These are phyloP conservation scores for Microcaecilia unicolor DNA, from an alignment of 2,797 vertebrate species.

Conservation along the genomic window DNA sequence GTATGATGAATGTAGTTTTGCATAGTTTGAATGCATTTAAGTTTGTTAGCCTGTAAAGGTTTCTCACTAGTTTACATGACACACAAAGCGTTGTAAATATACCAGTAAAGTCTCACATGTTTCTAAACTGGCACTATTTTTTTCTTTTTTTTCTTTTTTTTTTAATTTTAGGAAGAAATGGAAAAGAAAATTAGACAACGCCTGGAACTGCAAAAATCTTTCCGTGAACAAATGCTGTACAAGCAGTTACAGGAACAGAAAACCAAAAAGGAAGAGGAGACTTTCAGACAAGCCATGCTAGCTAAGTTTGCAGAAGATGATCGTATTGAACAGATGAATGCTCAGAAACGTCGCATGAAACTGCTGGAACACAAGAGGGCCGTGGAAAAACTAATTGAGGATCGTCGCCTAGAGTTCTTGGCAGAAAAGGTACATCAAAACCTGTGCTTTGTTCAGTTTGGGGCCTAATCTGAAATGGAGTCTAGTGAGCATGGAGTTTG, in stretches of 20 bases:
- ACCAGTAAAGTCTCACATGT: too few relatives aligned
- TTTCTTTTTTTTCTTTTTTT: too few relatives aligned
- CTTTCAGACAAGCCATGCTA: conserved; percentile 63
- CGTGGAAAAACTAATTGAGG: conserved; percentile 74
- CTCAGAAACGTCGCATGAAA: conserved; percentile 77
- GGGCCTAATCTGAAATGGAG: neutral
- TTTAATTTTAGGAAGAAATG: conserved; percentile 76
- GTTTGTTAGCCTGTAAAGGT: too few relatives aligned
- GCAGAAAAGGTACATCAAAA: conserved; percentile 65
- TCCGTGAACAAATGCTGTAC: conserved; percentile 70
- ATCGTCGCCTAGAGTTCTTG: conserved; percentile 56
- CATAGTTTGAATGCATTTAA: too few relatives aligned
- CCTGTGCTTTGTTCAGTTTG: neutral
- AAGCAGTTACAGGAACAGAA: conserved; percentile 61
- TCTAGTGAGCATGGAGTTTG: too few relatives aligned
- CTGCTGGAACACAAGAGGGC: conserved; percentile 75
- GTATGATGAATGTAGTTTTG: too few relatives aligned
- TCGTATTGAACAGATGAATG: conserved; percentile 80
- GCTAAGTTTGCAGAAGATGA: conserved; percentile 84
- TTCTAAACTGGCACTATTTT: too few relatives aligned
- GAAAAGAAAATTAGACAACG: conserved; percentile 72
- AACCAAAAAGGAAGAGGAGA: conserved; percentile 71
- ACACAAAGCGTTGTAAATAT: neutral
- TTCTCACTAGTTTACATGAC: too few relatives aligned
- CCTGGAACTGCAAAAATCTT: conserved; percentile 64